phyloP scores from a whole-genome alignment of 2,888 invertebrate genomes.

The Piscicola geometra region DNA sequence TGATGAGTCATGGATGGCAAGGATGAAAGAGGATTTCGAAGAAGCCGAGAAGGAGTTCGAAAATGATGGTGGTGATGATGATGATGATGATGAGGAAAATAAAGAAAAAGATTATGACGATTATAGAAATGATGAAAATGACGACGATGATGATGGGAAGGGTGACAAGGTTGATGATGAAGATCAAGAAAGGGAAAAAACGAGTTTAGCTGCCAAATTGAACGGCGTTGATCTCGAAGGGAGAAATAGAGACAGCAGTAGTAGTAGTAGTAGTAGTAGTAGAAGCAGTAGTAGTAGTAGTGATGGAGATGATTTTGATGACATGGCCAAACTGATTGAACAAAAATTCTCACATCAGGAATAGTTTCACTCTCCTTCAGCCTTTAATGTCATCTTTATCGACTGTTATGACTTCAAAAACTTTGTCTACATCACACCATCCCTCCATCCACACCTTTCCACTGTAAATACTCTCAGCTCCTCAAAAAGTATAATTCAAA shows the following conservation, averaged over 20 bases:
- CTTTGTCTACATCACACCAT: neutral
- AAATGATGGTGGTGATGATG: neutral
- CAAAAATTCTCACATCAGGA: neutral
- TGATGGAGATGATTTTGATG: neutral
- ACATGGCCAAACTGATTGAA: slow-evolving; percentile 11
- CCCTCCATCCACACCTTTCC: too few relatives aligned
- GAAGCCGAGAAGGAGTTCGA: neutral
- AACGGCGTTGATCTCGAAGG: too few relatives aligned
- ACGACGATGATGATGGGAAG: neutral
- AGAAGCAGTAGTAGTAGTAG: neutral
- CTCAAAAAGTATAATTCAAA: too few relatives aligned
- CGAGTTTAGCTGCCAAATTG: too few relatives aligned
- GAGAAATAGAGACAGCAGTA: too few relatives aligned
- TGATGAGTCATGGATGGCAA: neutral
- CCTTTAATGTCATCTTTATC: too few relatives aligned
- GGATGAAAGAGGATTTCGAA: slow-evolving; percentile 5
- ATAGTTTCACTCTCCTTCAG: too few relatives aligned
- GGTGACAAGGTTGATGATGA: neutral
- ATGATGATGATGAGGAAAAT: neutral
- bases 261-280: neutral
- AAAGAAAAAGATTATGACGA: neutral
- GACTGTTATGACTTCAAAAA: neutral
- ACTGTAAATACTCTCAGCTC: too few relatives aligned
- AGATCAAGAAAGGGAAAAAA: too few relatives aligned
- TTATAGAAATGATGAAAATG: neutral